Evolutionary conservation across 2,113 vertebrate species (phyloP).

Genomic region (Elephas maximus): DNA sequence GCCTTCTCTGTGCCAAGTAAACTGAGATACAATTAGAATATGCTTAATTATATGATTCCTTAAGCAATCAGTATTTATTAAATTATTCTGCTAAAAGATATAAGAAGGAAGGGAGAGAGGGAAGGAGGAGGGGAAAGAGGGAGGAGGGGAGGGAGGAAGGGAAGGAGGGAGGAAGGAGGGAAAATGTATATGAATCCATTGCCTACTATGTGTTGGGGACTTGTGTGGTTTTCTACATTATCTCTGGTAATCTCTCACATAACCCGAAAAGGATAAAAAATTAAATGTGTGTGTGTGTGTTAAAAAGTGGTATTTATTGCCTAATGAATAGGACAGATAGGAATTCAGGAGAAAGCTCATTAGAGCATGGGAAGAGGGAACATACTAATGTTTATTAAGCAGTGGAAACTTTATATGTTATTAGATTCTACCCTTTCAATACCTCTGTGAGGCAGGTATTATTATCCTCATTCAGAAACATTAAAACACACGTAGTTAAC

Average conservation of each 20-base stretch:
- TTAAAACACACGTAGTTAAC: background rate
- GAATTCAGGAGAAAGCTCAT: background rate
- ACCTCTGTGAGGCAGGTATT: background rate
- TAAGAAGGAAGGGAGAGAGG: background rate
- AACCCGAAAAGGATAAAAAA: background rate
- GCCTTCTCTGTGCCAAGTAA: background rate
- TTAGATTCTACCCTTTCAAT: background rate
- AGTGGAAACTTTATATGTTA: background rate
- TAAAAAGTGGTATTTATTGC: background rate
- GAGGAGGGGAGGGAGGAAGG: too few relatives aligned
- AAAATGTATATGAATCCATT: background rate
- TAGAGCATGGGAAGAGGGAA: background rate
- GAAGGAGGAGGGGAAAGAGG: background rate
- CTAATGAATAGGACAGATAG: background rate
- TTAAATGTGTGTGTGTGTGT: background rate
- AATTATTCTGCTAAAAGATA: background rate
- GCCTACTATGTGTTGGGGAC: background rate
- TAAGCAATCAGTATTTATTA: background rate
- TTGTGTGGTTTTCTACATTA: background rate
- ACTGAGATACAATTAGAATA: background rate
- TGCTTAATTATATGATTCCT: background rate
- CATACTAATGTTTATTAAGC: background rate
- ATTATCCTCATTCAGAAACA: slow-evolving; percentile 1
- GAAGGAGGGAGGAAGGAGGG: too few relatives aligned
- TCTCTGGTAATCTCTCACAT: background rate